Base-by-base conservation (phyloP, 2,888 invertebrate genomes). In the Drosophila trichaetosa region DNA sequence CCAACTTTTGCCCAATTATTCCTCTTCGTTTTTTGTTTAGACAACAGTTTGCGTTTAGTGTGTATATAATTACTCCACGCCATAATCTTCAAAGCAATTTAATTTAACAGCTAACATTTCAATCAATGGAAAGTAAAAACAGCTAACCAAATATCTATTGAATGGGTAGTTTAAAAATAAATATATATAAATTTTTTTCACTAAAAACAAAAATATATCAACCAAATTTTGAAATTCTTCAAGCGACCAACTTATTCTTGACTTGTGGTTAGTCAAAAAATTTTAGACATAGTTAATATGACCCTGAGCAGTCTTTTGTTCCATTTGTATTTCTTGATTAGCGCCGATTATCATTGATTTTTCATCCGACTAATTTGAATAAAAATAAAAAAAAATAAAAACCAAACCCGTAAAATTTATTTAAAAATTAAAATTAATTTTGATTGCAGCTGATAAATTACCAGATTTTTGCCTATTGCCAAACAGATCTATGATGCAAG, bases 1-100 rank as follows among this genome's bases (percentile, higher is more conserved):
- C 64, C 72, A 73, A 73, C 59, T 57, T 64, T 77, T 57, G 64
- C 48, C 52, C 77, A 85, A 80, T 79, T 82, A 75, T 75, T 61
- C 63, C 4, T 24, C 16, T 69, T 56, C 6, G 59, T 48, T 72
- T 24, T 40, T n/a, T 68, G 53, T 65, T 69, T 64, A 64, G 54
- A 60, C 42, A 42, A 36, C 51, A 59, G n/a, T 61, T 69, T 75
- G 40, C 49, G 49, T 60, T 66, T 57, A 51, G 27, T 71, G 53
- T 67, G 21, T 48, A 36, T 56, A 49, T 68, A 80, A 80, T 78
- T 72, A 33, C 58, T 52, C 53, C 57, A 76, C 46, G 66, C 80
- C 36, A 61, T 61, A 71, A 80, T 51, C 63, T 76, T 56, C 18
- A 31, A 76, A 60, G 49, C 60, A 60, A 59, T 69, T 62, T 13